Evolutionary conservation across 2,113 vertebrate genomes (phyloP).

Genomic region (Crotophaga sulcirostris): DNA sequence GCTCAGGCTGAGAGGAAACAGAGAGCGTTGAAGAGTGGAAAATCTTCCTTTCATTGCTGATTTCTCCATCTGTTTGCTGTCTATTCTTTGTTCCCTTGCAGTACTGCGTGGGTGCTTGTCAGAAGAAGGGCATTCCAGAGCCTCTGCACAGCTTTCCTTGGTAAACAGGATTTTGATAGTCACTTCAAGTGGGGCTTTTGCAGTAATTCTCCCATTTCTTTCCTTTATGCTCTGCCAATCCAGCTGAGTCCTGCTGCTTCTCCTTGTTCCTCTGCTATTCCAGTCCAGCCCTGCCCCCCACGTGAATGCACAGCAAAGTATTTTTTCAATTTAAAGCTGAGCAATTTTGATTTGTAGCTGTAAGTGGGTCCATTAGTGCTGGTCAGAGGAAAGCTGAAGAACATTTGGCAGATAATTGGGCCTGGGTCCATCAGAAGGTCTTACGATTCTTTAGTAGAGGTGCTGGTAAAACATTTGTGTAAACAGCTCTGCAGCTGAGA

Average conservation of each 20-base stretch:
- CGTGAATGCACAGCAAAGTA: background rate
- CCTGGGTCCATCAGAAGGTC: slow-evolving; percentile 7
- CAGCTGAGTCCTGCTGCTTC: slow-evolving; percentile 19
- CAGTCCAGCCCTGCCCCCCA: background rate
- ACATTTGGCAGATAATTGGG: slow-evolving; percentile 48
- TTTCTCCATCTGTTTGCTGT: slow-evolving; percentile 26
- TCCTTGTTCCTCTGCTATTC: background rate
- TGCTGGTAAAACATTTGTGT: background rate
- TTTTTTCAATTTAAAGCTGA: slow-evolving; percentile 21
- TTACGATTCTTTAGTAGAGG: no score
- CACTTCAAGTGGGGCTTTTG: slow-evolving; percentile 31
- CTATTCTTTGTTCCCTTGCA: background rate
- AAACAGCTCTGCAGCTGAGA: slow-evolving; percentile 17
- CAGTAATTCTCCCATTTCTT: background rate
- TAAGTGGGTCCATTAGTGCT: slow-evolving; percentile 23
- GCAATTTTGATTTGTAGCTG: slow-evolving; percentile 13
- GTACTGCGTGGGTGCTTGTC: slow-evolving; percentile 26
- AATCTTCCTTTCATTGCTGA: background rate
- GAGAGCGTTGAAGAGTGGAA: background rate
- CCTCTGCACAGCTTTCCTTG: background rate
- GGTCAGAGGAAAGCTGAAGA: slow-evolving; percentile 21
- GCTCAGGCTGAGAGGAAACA: background rate
- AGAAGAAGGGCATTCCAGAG: slow-evolving; percentile 1
- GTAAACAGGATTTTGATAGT: background rate
- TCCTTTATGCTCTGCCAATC: slow-evolving; percentile 14